These are phyloP conservation scores for Amblyraja radiata DNA, from an alignment of 2,797 vertebrate genomes.

Conservation along the genomic window DNA sequence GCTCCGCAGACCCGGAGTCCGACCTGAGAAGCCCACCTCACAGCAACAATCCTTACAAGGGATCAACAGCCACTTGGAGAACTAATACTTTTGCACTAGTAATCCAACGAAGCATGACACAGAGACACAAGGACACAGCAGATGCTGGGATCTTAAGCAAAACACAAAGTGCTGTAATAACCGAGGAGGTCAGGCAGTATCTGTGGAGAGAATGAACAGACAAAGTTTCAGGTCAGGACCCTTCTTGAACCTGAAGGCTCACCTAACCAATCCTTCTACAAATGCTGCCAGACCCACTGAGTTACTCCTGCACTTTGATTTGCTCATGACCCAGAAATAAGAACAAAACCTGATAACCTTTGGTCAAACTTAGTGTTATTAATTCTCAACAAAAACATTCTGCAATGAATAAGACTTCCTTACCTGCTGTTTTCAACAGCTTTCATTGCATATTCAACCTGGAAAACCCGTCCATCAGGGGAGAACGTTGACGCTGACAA, in stretches of 20 bases:
- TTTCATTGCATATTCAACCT: slow-evolving; percentile 97
- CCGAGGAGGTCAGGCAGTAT: no score
- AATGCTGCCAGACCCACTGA: no score
- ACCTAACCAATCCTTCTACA: no score
- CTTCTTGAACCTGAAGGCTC: no score
- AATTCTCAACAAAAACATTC: neutral
- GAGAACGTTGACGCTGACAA: slow-evolving; percentile 95
- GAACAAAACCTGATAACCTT: neutral
- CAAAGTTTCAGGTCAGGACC: no score
- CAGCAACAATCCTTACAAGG: neutral
- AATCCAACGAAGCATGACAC: neutral
- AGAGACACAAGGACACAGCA: no score
- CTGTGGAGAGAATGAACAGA: no score
- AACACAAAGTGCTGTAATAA: no score
- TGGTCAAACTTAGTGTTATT: neutral
- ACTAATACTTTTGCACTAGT: neutral
- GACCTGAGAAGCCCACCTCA: no score
- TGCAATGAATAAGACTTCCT: slow-evolving; percentile 42
- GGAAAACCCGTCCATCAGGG: slow-evolving; percentile 92
- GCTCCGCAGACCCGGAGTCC: no score
- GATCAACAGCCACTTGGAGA: neutral
- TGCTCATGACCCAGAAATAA: neutral
- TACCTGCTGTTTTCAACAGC: slow-evolving; percentile 97
- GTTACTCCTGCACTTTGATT: no score
- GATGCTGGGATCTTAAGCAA: no score